Evolutionary conservation across 1,140 invertebrate species (phyloP), one percentile per base, ranked within the genome.

Genomic region (Lysiphlebus fabarum): DNA sequence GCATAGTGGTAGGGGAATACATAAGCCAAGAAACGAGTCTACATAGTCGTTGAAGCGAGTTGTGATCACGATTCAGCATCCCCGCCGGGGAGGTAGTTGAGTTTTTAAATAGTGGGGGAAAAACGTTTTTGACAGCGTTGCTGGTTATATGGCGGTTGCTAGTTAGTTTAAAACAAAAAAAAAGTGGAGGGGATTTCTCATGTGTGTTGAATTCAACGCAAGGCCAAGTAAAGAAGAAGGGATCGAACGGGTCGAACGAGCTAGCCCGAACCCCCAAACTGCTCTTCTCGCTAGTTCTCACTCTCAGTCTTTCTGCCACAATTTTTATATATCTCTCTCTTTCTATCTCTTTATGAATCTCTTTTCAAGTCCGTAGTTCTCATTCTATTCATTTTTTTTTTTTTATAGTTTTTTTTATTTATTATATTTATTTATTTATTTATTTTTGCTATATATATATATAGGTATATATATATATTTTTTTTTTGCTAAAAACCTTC

Each of bases 231-330:
- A 69, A 65, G 58, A 51, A 70, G 73, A 67, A 69, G 75, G 76
- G 75, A 77, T 77, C 17, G 17, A 79, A 79, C 77, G 76, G 77
- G 77, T 78, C 77, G 77, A 79, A 79, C 75, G 76, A 79, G 77
- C 77, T 79, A 78, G 77, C 71, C 75, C 71, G 70, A 77, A 72
- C 68, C 68, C 53, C 59, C 55, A 56, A 45, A 48, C 42, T 43
- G 40, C 54, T 49, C 61, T 38, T 11, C 26, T 36, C 50, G 5
- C 54, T 49, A 9, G 14, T 3, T 34, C 26, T n/a, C 14, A n/a
- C 9, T 45, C 43, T 38, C n/a, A 37, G 26, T 45, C 43, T 37
- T 14, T 56, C 26, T 37, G 6, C 11, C n/a, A 36, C 10, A 5
- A 26, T 14, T 33, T n/a, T 14, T 47, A 12, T 4, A n/a, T 7